These are phyloP conservation scores for Dendrocincla fuliginosa DNA, from an alignment of 2,797 vertebrate genomes.

Conservation along the genomic window DNA sequence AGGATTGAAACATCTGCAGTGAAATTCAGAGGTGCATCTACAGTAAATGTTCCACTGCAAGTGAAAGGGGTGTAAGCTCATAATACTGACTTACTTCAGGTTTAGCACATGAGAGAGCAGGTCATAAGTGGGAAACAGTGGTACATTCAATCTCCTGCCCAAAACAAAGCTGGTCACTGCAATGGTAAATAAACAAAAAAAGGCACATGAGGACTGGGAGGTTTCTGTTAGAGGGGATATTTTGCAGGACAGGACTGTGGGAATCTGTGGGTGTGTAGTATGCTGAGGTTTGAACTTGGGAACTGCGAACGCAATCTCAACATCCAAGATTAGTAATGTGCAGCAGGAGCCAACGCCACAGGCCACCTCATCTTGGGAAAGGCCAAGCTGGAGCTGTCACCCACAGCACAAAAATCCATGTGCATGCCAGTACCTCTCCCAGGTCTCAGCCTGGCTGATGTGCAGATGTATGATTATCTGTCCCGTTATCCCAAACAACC, in stretches of 20 bases:
- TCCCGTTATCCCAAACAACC: not conserved
- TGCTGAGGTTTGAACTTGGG: slow-evolving; percentile 27
- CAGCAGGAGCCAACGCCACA: slow-evolving; percentile 28
- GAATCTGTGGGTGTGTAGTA: slow-evolving; percentile 37
- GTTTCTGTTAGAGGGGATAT: not conserved
- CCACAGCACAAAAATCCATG: not conserved
- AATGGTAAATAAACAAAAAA: not conserved
- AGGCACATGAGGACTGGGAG: not conserved
- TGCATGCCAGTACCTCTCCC: not conserved
- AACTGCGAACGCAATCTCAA: not conserved
- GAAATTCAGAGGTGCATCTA: not conserved
- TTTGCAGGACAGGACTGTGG: slow-evolving; percentile 36
- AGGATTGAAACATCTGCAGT: not conserved
- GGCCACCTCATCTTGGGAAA: slow-evolving; percentile 21
- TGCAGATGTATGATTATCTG: not conserved
- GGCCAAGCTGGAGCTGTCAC: not conserved
- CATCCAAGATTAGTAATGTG: slow-evolving; percentile 6
- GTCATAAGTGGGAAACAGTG: not conserved
- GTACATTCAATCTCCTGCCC: not conserved
- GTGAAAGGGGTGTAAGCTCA: not conserved
- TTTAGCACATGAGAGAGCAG: not conserved
- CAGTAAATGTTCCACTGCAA: fast-evolving
- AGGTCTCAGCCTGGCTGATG: not conserved
- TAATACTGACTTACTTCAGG: not conserved
- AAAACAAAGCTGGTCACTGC: not conserved